These are phyloP conservation scores for Malurus alboscapulatus DNA, from an alignment of 2,113 vertebrate genomes.

Conservation along the genomic window DNA sequence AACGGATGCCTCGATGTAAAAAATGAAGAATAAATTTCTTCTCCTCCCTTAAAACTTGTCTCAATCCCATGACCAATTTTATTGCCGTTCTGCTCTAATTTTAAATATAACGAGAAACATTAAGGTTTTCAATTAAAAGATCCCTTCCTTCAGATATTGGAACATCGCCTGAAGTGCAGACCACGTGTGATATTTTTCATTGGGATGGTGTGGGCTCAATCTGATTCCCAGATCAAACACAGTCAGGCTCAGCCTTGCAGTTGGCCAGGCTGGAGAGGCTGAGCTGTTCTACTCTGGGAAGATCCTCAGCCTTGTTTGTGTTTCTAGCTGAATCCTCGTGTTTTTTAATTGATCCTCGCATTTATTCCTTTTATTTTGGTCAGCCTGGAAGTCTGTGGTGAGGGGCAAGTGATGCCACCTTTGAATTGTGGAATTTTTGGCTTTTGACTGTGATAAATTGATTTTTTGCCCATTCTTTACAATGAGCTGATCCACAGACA, in stretches of 20 bases:
- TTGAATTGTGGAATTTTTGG: neutral
- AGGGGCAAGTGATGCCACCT: neutral
- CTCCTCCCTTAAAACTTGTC: slow-evolving; percentile 10
- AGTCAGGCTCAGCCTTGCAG: neutral
- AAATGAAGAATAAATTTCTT: slow-evolving; percentile 25
- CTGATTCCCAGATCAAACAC: slow-evolving; percentile 1
- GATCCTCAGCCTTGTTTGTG: neutral
- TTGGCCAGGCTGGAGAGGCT: neutral
- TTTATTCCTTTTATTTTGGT: neutral
- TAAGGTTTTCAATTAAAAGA: slow-evolving; percentile 61
- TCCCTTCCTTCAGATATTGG: slow-evolving; percentile 41
- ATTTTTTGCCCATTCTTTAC: neutral
- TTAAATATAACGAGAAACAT: slow-evolving; percentile 45
- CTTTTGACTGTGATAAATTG: neutral
- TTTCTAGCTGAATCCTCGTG: neutral
- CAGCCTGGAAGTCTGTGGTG: neutral
- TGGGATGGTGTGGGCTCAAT: neutral
- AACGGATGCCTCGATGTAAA: neutral
- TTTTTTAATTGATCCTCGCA: neutral
- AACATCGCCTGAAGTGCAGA: slow-evolving; percentile 30
- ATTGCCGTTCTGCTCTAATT: slow-evolving; percentile 51
- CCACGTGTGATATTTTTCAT: neutral
- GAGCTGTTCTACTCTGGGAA: neutral
- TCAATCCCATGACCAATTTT: slow-evolving; percentile 45
- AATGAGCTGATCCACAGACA: neutral